Conservation (phyloP, 2,113 vertebrate genomes). For the Sylvietta virens region DNA sequence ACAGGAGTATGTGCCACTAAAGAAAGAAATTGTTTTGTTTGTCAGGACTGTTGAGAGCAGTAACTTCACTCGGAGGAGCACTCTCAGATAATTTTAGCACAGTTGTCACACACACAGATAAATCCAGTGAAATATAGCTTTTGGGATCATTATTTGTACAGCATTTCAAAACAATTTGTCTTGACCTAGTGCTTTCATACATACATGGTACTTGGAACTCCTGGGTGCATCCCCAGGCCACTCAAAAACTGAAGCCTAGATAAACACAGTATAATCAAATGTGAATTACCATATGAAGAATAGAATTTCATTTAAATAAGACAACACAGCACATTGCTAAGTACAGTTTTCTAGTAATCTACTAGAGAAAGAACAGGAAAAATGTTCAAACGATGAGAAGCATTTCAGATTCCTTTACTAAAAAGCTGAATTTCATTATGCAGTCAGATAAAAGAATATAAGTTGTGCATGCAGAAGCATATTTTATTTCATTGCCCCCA, state of each 20-base stretch:
- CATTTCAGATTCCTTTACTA: background rate
- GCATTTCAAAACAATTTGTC: constrained; percentile 32
- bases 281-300: background rate
- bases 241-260: background rate
- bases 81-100: constrained; percentile 43
- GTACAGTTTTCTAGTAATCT: background rate
- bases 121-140: constrained; percentile 25
- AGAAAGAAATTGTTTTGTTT: constrained; percentile 65
- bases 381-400: background rate
- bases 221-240: background rate
- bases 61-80: constrained; percentile 46
- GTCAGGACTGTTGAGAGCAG: constrained; percentile 20
- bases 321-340: background rate
- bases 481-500: background rate
- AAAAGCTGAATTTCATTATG: background rate
- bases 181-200: constrained; percentile 17
- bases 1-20: constrained; percentile 28
- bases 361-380: background rate
- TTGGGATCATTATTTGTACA: constrained; percentile 10
- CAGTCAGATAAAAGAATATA: background rate
- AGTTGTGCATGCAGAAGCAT: background rate
- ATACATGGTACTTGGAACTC: background rate
- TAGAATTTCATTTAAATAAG: background rate
- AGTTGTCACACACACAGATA: constrained; percentile 49
- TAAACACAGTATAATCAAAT: background rate